A percentile compares a stretch with the other conserved stretches of the same genome.
These are phyloP conservation scores for Brachionus sp. DNA, from an alignment of 1,140 invertebrate species.

Conservation along the genomic window DNA sequence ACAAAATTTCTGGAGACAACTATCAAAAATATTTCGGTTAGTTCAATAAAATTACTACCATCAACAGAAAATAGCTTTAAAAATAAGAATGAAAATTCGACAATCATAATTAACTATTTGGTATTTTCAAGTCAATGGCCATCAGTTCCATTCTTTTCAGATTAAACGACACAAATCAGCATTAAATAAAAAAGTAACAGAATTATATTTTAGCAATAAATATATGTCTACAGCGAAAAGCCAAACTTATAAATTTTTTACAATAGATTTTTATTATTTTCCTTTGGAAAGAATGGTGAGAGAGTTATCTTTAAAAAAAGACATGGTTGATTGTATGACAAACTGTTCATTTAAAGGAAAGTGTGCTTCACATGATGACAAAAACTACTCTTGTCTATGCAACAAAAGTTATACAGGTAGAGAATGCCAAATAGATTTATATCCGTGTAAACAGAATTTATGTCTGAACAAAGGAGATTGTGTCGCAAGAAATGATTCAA, in stretches of 20 bases:
- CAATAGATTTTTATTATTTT: neutral
- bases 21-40: too few species aligned
- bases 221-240: too few species aligned
- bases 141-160: too few species aligned
- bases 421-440: neutral
- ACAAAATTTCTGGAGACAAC: too few species aligned
- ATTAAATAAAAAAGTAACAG: too few species aligned
- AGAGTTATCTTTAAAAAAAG: neutral
- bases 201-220: too few species aligned
- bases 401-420: neutral
- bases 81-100: neutral
- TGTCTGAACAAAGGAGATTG: neutral
- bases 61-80: too few species aligned
- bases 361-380: neutral
- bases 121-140: too few species aligned
- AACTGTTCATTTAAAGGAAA: neutral
- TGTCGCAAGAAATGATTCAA: too few species aligned
- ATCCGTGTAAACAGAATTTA: neutral
- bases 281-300: neutral
- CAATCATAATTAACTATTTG: too few species aligned
- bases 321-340: neutral
- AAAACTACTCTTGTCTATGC: neutral
- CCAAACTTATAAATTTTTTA: too few species aligned
- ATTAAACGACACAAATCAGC: too few species aligned
- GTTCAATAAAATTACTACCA: neutral